Evolutionary conservation across 2,797 vertebrate genomes (phyloP).

Genomic region (Mergus octosetaceus): DNA sequence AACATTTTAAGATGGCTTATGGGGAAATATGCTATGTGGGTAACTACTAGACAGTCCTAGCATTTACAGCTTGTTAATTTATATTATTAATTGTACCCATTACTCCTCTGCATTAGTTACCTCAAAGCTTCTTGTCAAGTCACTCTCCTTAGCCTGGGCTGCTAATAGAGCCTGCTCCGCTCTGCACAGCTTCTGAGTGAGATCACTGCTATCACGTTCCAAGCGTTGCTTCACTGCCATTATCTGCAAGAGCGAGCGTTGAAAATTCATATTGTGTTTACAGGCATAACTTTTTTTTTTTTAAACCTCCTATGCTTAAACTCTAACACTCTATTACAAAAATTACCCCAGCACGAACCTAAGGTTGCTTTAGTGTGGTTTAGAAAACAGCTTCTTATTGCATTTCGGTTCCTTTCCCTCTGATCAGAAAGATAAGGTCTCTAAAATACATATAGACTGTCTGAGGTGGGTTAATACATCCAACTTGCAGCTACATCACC

Average conservation of each 20-base stretch:
- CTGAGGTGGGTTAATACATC: not conserved
- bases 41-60: not conserved
- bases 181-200: slow-evolving; percentile 82
- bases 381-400: not conserved
- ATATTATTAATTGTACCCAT: not conserved
- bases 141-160: slow-evolving; percentile 80
- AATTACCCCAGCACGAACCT: not conserved
- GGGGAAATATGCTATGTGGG: not conserved
- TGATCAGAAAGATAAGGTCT: not conserved
- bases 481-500: not conserved
- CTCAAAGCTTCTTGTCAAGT: slow-evolving; percentile 83
- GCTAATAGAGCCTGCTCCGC: slow-evolving; percentile 82
- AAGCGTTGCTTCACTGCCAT: slow-evolving; percentile 77
- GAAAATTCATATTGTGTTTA: not conserved
- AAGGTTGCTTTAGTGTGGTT: not conserved
- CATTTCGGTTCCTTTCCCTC: not conserved
- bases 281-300: not conserved
- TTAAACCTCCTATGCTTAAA: not conserved
- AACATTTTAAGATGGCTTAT: not conserved
- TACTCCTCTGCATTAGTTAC: slow-evolving; percentile 64
- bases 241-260: slow-evolving; percentile 65
- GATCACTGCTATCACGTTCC: slow-evolving; percentile 80
- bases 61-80: not conserved
- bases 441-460: not conserved
- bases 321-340: not conserved